Percentiles rank a stretch among this genome's conserved stretches.
These are phyloP conservation scores for Rotaria macrura DNA, from an alignment of 2,888 invertebrate genomes.

Conservation along the genomic window DNA sequence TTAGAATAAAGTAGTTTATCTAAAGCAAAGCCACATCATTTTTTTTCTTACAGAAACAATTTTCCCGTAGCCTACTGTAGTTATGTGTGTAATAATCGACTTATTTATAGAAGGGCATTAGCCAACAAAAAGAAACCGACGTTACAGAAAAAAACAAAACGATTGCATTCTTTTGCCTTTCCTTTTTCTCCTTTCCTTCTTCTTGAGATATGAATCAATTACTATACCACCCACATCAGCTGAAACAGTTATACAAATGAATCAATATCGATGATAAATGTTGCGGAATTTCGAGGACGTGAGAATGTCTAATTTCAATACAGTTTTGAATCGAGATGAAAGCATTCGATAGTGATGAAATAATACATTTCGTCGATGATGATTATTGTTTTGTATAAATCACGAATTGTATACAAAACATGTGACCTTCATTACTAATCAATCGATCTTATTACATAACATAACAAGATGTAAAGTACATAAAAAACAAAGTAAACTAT, in stretches of 20 bases:
- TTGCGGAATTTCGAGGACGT: conserved; percentile 73
- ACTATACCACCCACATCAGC: too few relatives aligned
- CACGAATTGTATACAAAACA: too few relatives aligned
- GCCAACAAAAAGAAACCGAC: not conserved
- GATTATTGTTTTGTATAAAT: conserved; percentile 44
- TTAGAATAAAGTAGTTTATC: not conserved
- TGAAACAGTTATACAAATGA: not conserved
- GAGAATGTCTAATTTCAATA: too few relatives aligned
- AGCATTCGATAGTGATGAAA: not conserved
- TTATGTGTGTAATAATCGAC: not conserved
- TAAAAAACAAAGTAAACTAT: too few relatives aligned
- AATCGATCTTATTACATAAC: too few relatives aligned
- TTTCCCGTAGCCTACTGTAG: not conserved
- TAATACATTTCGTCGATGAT: conserved; percentile 55
- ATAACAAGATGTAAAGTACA: too few relatives aligned
- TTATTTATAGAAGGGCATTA: not conserved
- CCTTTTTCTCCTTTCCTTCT: not conserved
- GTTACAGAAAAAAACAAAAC: not conserved
- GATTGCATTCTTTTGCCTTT: not conserved
- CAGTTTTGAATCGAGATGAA: too few relatives aligned
- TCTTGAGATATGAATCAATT: not conserved
- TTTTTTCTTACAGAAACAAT: not conserved
- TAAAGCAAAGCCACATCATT: not conserved
- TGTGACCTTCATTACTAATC: too few relatives aligned
- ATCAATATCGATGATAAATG: conserved; percentile 57